Evolutionary conservation across 2,888 invertebrate genomes (phyloP), one percentile per base, ranked within the genome.

Genomic region (Rhagium mordax): DNA sequence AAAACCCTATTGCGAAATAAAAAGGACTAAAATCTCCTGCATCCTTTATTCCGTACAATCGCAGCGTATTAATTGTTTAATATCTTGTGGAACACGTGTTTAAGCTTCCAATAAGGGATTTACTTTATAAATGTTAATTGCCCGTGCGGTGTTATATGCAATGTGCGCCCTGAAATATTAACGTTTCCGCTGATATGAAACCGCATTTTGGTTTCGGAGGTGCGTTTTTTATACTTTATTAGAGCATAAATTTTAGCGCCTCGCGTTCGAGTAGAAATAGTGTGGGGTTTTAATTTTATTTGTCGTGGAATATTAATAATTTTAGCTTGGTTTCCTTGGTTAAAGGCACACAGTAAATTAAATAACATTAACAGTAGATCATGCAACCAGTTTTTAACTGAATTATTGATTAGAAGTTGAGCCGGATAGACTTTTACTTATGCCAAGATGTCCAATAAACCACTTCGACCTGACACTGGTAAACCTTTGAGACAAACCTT

Each of bases 121-220:
- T 86, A 85, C 86, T 87, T 86, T 85, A 85, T 85, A 85, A 85
- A 86, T 86, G 86, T 86, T 87, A 87, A 87, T 87, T 87, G 86
- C 85, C 78, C 73, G 74, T 75, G 77, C 72, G 76, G 81, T 79
- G 79, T 79, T 67, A 75, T 76, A 78, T 78, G 78, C 80, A 76
- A 78, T 80, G 79, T 77, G 78, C 78, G 79, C 77, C 76, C 78
- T 80, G 76, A 84, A 79, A 81, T 83, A 83, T 81, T 71, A 72
- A 69, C 71, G 51, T 74, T 77, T 72, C 59, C 72, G 55, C 67
- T 57, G 67, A 67, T 67, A 67, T 55, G 47, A 67, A 83, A 84
- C 83, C 71, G 66, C 71, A 71, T 27, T 61, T 66, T 33, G 71
- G 71, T 71, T 66, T 48, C 53, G 64, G 71, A 71, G 71, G 71